Conservation (phyloP, 1,140 invertebrate species). For the Caenorhabditis inopinata region DNA sequence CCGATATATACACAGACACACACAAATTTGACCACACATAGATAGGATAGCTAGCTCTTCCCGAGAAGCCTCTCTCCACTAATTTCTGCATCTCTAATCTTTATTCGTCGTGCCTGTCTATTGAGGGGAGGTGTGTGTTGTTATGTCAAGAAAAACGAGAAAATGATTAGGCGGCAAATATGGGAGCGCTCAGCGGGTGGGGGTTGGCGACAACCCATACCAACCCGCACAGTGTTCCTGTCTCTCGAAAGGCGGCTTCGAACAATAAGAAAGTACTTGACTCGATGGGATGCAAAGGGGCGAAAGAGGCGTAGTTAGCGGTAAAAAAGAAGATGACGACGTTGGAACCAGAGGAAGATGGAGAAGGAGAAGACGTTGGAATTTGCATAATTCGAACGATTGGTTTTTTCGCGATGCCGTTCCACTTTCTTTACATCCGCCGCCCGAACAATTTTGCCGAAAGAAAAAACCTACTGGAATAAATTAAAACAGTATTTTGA, state of each 20-base stretch:
- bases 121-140: not conserved
- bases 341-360: too few relatives aligned
- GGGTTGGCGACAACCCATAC: too few relatives aligned
- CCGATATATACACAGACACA: not conserved
- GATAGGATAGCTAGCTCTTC: too few relatives aligned
- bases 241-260: constrained; percentile 11
- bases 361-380: too few relatives aligned
- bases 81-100: too few relatives aligned
- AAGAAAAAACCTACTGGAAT: too few relatives aligned
- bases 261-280: constrained; percentile 34
- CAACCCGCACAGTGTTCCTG: too few relatives aligned
- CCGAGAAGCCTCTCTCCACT: too few relatives aligned
- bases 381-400: constrained; percentile 35
- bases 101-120: not conserved
- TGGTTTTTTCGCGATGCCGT: not conserved
- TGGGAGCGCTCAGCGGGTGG: constrained; percentile 9
- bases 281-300: not conserved
- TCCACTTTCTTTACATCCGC: not conserved
- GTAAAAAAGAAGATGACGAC: constrained; percentile 7
- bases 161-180: constrained; percentile 29
- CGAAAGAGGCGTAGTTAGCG: not conserved
- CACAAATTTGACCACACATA: not conserved
- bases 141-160: not conserved
- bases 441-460: too few relatives aligned
- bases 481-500: too few relatives aligned